Base-by-base conservation (phyloP, 2,113 vertebrate genomes). In the Zosterops lateralis region DNA sequence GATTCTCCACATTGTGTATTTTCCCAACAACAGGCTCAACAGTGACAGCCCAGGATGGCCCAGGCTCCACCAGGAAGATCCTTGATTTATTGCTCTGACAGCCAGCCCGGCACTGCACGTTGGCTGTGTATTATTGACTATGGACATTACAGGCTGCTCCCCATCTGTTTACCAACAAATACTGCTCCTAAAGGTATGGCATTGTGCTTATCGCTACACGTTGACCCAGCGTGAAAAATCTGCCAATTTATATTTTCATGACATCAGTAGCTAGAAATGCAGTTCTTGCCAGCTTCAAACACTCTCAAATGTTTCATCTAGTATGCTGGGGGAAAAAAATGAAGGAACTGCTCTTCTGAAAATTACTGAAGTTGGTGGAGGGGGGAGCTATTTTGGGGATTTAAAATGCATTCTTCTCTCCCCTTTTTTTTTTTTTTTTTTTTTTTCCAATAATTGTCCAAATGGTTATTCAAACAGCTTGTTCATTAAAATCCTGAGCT, bases 191-290 rank as follows among this genome's bases (percentile, higher is more conserved):
- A 86, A 94, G 96, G 94, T 94, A 95, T 32, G 83, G 72, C 76
- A 44, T 89, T 50, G 75, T 77, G 90, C 95, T 95, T 96, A 96
- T 96, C 90, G 3, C 90, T 95, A 68, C 94, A 88, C 3, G 0
- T 88, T 95, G 96, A 95, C 87, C 94, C 94, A 91, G 96, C 48
- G 25, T 95, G 95, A 88, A 95, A 92, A 97, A 96, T 96, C 87
- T 88, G 90, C 95, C 93, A 95, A 94, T 95, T 96, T 94, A 40
- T 92, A 77, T 95, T 94, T 95, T 95, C 82, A 64, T 94, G 85
- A 95, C 92, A 95, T 95, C 93, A 84, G 72, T 85, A 86, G 75
- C 85, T 95, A 92, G 82, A 94, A 94, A 93, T 83, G 85, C 78
- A 25, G 90, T 78, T 80, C 94, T 91, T 77, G 89, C 87, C 87